Conservation (phyloP, 2,888 invertebrate genomes). For the Stramonita haemastoma region DNA sequence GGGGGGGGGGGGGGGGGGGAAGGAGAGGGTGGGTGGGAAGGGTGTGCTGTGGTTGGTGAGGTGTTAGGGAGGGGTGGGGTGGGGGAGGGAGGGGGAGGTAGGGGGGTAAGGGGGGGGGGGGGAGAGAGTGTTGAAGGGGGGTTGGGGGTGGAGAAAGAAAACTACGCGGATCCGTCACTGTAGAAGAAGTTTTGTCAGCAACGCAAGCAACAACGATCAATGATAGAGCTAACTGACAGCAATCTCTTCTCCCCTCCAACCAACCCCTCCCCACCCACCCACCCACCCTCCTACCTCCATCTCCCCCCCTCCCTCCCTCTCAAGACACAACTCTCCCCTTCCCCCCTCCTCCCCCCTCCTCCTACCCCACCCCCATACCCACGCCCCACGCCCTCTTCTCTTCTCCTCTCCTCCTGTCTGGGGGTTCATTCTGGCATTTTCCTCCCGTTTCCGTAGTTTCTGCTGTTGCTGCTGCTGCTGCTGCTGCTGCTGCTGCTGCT, state of each 20-base stretch:
- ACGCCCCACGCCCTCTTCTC: background rate
- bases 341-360: background rate
- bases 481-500: background rate
- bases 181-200: background rate
- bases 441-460: background rate
- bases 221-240: background rate
- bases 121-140: background rate
- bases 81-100: background rate
- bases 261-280: background rate
- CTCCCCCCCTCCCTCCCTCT: background rate
- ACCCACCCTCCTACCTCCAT: background rate
- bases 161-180: background rate
- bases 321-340: background rate
- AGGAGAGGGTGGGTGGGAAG: background rate
- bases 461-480: background rate
- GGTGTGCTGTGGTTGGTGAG: background rate
- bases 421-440: background rate
- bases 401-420: background rate
- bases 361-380: background rate
- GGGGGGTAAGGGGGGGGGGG: background rate
- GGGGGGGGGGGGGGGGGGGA: background rate
- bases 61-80: background rate
- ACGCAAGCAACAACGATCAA: slow-evolving; percentile 22
- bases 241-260: background rate
- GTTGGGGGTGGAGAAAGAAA: background rate